Conservation (phyloP, 2,888 invertebrate species). For the Plemyria rubiginata region DNA sequence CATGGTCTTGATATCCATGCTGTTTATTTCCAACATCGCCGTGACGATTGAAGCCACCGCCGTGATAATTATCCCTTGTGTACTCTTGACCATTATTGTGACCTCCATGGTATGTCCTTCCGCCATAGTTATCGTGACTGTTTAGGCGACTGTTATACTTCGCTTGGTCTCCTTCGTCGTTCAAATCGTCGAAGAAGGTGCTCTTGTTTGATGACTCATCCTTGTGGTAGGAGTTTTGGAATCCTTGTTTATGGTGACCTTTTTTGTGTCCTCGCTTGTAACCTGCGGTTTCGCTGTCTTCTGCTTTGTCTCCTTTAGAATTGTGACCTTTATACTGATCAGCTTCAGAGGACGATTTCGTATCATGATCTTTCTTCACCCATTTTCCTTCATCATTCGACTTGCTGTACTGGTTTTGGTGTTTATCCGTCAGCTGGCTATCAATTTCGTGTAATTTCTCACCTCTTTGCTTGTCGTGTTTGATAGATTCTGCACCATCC, state of each 20-base stretch:
- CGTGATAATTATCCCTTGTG: conserved; percentile 67
- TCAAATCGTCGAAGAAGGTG: conserved; percentile 87
- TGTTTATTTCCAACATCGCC: conserved; percentile 74
- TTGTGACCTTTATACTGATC: conserved; percentile 76
- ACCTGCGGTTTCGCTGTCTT: conserved; percentile 71
- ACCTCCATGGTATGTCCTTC: conserved; percentile 71
- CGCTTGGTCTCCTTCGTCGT: conserved; percentile 78
- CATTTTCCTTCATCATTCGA: conserved; percentile 78
- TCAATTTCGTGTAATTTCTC: conserved; percentile 78
- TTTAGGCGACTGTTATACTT: conserved; percentile 73
- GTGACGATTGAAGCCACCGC: conserved; percentile 69
- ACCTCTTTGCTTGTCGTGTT: conserved; percentile 75
- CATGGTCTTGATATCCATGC: conserved; percentile 71
- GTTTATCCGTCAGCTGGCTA: conserved; percentile 70
- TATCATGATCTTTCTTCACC: conserved; percentile 75
- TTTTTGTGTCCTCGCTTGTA: conserved; percentile 85
- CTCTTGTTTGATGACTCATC: conserved; percentile 89
- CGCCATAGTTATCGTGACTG: conserved; percentile 72
- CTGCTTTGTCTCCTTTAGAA: conserved; percentile 72
- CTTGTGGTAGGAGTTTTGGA: conserved; percentile 88
- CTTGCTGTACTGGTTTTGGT: conserved; percentile 76
- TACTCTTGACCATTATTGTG: conserved; percentile 76
- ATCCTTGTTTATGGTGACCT: conserved; percentile 88
- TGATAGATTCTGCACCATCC: conserved; percentile 71
- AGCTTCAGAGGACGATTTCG: conserved; percentile 73